Evolutionary conservation across 1,140 invertebrate species (phyloP), one percentile per base, ranked within the genome.

Genomic region (Argopecten irradians): DNA sequence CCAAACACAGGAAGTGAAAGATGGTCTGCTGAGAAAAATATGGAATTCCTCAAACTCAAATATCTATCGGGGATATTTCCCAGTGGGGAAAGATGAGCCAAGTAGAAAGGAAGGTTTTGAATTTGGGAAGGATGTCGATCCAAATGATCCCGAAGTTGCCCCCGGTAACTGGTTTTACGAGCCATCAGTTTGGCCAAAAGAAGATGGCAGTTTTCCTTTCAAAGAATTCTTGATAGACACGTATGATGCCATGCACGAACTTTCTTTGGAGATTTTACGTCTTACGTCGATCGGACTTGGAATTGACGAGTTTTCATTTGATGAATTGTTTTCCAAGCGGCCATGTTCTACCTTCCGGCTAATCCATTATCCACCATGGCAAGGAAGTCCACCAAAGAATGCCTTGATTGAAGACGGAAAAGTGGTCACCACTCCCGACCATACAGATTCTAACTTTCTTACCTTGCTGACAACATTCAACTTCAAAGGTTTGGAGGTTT

Each of bases 41-140:
- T 92, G 88, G 86, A 92, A 92, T 82, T 85, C 55, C 2, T 41
- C 85, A 2, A 90, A 85, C 55, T 43, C 55, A 33, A 91, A 91
- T 84, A n/a, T 85, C 2, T 92, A 90, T 84, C 85, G 92, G 34
- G 92, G 92, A 16, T 92, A 90, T 43, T 92, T 91, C 41, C 92
- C 92, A 0, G 41, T 90, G 14, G 55, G 88, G 7, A 34, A 84
- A 46, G 86, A 46, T 35, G 85, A 86, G 82, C n/a, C 46, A 7
- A 89, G 88, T 19, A 88, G 87, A 46, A 92, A 92, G 43, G 89
- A 91, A 46, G 92, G 89, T 0, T 92, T 90, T 86, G 92, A 92
- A 84, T 86, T 90, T 13, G 92, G 86, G 2, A 41, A 39, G n/a
- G 89, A 91, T 16, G 33, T 88, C 32, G 33, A 86, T 1, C 19